phyloP scores from a whole-genome alignment of 2,888 invertebrate species.

The Frankliniella fusca region DNA sequence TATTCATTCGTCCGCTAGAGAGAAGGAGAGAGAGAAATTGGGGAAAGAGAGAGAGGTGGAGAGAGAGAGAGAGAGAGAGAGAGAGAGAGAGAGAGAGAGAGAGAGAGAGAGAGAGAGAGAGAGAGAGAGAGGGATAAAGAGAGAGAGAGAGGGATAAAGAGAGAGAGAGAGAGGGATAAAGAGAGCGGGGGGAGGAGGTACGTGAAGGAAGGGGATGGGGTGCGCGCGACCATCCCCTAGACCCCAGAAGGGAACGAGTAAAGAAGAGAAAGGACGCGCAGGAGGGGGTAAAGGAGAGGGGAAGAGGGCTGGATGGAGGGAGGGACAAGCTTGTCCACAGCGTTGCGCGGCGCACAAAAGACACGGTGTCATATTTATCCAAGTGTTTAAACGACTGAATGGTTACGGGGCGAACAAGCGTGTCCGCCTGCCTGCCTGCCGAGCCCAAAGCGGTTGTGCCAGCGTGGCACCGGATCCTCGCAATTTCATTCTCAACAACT shows the following conservation, averaged over 20 bases:
- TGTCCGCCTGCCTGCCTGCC: background rate
- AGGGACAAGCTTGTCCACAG: background rate
- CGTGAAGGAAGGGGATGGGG: background rate
- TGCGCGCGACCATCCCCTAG: background rate
- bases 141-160: too few species aligned
- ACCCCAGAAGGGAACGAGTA: background rate
- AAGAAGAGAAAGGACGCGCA: background rate
- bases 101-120: too few species aligned
- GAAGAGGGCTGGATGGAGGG: background rate
- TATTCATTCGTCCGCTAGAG: background rate
- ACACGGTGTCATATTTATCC: constrained; percentile 11
- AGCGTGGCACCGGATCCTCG: background rate
- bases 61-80: background rate
- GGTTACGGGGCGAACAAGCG: background rate
- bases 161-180: too few species aligned
- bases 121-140: too few species aligned
- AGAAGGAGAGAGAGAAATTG: background rate
- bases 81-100: too few species aligned
- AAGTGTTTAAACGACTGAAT: constrained; percentile 16
- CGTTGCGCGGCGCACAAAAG: background rate
- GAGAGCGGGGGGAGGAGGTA: too few species aligned
- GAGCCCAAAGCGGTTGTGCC: background rate
- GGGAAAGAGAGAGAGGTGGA: background rate
- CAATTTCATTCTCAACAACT: too few species aligned
- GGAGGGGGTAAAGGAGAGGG: background rate